A percentile compares a stretch with the other conserved stretches of the same genome.
Conservation (phyloP, 2,888 invertebrate species). For the Drosophila cognata region DNA sequence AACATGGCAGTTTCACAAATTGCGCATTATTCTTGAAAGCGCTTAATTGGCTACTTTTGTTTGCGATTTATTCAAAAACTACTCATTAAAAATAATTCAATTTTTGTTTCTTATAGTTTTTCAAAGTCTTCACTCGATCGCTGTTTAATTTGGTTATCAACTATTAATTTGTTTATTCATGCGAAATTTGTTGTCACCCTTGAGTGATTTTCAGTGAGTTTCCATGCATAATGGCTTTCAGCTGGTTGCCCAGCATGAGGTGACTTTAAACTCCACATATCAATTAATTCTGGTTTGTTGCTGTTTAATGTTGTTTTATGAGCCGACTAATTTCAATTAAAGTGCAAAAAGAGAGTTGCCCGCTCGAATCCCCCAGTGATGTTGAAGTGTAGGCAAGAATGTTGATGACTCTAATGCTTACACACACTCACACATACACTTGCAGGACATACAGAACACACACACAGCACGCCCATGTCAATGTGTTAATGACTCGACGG, state of each 20-base stretch:
- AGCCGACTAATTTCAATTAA: constrained; percentile 46
- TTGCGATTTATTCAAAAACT: neutral
- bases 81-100: too few relatives aligned
- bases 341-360: constrained; percentile 13
- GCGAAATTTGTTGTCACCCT: neutral
- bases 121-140: too few relatives aligned
- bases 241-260: neutral
- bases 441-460: constrained; percentile 10
- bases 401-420: constrained; percentile 58
- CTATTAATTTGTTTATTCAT: neutral
- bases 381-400: constrained; percentile 45
- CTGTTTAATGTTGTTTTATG: constrained; percentile 24
- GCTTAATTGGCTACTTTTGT: neutral
- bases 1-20: constrained; percentile 1
- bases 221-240: neutral
- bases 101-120: too few relatives aligned
- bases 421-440: constrained; percentile 12
- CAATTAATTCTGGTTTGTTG: constrained; percentile 31
- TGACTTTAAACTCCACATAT: constrained; percentile 23
- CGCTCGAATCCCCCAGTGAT: constrained; percentile 17
- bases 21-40: neutral
- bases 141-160: neutral
- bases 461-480: constrained; percentile 34
- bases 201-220: neutral
- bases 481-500: constrained; percentile 69